A percentile compares a stretch with the other conserved stretches of the same genome.
phyloP scores from a whole-genome alignment of 1,140 invertebrate genomes.

The Drosophila kikkawai region DNA sequence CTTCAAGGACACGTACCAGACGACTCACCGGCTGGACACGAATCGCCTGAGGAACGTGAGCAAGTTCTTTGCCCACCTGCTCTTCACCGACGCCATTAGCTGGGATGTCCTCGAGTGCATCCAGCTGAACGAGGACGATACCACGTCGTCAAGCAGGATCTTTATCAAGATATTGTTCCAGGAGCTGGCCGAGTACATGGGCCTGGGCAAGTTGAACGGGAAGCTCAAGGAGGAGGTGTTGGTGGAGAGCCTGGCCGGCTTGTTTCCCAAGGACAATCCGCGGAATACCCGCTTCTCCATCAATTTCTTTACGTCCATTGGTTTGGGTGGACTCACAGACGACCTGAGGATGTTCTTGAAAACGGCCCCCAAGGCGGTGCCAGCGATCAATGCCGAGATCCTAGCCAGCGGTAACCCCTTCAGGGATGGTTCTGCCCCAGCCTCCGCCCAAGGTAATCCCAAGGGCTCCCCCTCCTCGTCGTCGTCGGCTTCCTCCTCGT shows the following conservation, averaged over 20 bases:
- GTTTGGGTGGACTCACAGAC: conserved; percentile 97
- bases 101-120: conserved; percentile 96
- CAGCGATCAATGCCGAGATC: conserved; percentile 79
- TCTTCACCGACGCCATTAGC: conserved; percentile 98
- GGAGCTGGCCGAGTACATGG: conserved; percentile 98
- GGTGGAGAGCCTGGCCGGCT: conserved; percentile 93
- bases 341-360: conserved; percentile 96
- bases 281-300: conserved; percentile 99
- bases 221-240: conserved; percentile 95
- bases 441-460: background rate
- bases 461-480: conserved; percentile 7
- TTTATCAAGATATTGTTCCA: conserved; percentile 99
- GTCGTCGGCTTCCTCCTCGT: conserved; percentile 16
- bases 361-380: conserved; percentile 89
- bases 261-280: conserved; percentile 98
- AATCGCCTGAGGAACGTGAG: conserved; percentile 99
- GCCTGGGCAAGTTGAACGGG: conserved; percentile 95
- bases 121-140: conserved; percentile 98
- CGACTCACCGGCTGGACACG: conserved; percentile 96
- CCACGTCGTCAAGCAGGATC: conserved; percentile 98
- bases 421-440: conserved; percentile 39
- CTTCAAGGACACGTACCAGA: conserved; percentile 97
- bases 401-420: conserved; percentile 62
- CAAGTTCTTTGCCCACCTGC: conserved; percentile 98
- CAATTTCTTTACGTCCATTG: conserved; percentile 99